phyloP scores from a whole-genome alignment of 92 coral and sea anemone genomes.

The Plumapathes pennacea region DNA sequence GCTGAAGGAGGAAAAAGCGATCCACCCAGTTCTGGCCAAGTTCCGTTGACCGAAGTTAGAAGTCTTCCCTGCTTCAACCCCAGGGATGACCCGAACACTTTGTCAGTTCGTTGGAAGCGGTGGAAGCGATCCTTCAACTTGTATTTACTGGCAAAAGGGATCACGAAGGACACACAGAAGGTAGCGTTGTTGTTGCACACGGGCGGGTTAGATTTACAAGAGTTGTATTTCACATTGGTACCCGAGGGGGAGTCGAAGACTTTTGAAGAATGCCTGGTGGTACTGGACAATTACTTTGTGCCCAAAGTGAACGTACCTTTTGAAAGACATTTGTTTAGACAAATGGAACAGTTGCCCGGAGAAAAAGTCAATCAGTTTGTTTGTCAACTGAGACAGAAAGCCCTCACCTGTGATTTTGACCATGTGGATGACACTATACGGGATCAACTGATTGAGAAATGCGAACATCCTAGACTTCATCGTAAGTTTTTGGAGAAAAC shows the following conservation, averaged over 20 bases:
- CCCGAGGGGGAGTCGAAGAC: constrained; percentile 30
- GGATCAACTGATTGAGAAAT: constrained; percentile 40
- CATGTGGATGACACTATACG: constrained; percentile 33
- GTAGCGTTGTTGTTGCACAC: constrained; percentile 34
- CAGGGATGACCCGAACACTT: constrained; percentile 41
- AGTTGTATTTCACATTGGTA: constrained; percentile 24
- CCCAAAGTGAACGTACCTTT: constrained; percentile 54
- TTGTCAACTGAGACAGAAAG: constrained; percentile 32
- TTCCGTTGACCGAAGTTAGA: too few species aligned
- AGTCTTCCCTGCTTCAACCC: constrained; percentile 52
- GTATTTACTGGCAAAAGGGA: constrained; percentile 50
- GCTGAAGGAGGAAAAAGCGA: too few species aligned
- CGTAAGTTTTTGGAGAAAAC: constrained; percentile 28
- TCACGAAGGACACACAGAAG: constrained; percentile 49
- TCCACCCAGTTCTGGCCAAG: too few species aligned
- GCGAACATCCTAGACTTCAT: constrained; percentile 14
- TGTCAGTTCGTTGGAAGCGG: constrained; percentile 36
- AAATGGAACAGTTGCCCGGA: constrained; percentile 38
- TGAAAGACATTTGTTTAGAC: constrained; percentile 44
- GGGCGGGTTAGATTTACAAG: constrained; percentile 51
- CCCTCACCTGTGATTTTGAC: constrained; percentile 37
- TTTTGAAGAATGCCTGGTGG: constrained; percentile 28
- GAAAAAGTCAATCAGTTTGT: constrained; percentile 57
- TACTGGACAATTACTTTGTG: constrained; percentile 45
- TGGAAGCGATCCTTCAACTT: constrained; percentile 63